Evolutionary conservation across 2,888 invertebrate species (phyloP), one percentile per base, ranked within the genome.

Genomic region (Sericinus montela): DNA sequence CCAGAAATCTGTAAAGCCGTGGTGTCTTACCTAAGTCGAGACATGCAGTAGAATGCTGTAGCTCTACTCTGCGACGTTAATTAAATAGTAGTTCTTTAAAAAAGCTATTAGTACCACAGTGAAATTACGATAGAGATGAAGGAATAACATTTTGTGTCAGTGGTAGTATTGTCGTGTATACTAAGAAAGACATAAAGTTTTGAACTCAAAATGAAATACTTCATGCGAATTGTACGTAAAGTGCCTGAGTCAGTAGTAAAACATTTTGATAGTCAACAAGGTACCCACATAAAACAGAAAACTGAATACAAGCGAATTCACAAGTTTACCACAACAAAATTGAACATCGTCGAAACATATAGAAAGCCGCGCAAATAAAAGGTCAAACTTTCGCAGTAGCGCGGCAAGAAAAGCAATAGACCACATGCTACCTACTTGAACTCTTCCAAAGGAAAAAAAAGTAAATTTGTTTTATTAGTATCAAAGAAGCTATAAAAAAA

Each of bases 391-490:
- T 57, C 50, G 62, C 66, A 70, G 75, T 75, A 70, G 62, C 51
- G 58, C 56, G 56, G 56, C 53, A 72, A 71, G 63, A 69, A 77
- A 76, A 67, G 70, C 69, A 65, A 78, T 80, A 72, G 68, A 70
- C 75, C 77, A 81, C 76, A 83, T 80, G 80, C 65, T 78, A 71
- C 69, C 69, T 64, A 62, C 65, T 65, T 69, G 62, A 72, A 82
- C 75, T 80, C 76, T 73, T 74, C 64, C 46, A 53, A 69, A 49
- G 69, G 61, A 67, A 74, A 76, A n/a, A 69, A 84, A 83, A 83
- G 77, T 78, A 76, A 84, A 84, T 85, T 86, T 82, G 77, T 84
- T 83, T 85, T 87, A 87, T 83, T 83, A 83, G 76, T 82, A 86
- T 81, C 76, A 84, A 85, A 85, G 75, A 75, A 74, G 80, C 68